phyloP scores from a whole-genome alignment of 2,113 vertebrate species.

The Oryzias melastigma region DNA sequence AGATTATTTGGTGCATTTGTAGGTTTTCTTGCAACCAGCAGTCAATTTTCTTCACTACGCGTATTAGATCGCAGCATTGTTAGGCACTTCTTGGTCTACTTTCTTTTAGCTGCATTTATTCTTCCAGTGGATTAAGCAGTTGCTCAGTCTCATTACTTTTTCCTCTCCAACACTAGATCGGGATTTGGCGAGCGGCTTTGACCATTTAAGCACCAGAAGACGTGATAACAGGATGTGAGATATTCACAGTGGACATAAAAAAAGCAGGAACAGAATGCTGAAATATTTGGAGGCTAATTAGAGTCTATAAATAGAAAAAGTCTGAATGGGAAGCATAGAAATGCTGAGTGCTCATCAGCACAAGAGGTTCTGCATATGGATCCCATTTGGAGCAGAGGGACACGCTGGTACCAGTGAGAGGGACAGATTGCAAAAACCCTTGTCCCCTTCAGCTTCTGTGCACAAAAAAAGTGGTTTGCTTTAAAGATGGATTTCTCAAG shows the following conservation, averaged over 20 bases:
- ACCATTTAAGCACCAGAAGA: not conserved
- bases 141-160: rapidly evolving
- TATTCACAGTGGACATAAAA: conserved; percentile 33
- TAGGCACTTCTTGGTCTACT: too few relatives aligned
- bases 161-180: not conserved
- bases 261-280: conserved; percentile 38
- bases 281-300: conserved; percentile 64
- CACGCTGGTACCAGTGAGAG: conserved; percentile 21
- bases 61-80: too few relatives aligned
- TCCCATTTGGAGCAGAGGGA: conserved; percentile 29
- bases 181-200: conserved; percentile 3
- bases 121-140: conserved; percentile 1
- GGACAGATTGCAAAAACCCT: conserved; percentile 35
- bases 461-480: not conserved
- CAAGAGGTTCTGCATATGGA: conserved; percentile 13
- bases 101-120: not conserved
- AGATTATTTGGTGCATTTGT: too few relatives aligned
- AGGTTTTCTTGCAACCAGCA: too few relatives aligned
- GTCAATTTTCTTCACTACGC: too few relatives aligned
- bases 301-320: conserved; percentile 52
- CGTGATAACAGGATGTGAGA: conserved; percentile 14
- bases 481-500: conserved; percentile 1
- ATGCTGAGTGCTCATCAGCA: conserved; percentile 35
- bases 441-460: conserved; percentile 16
- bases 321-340: conserved; percentile 36